Percentiles rank a stretch among this genome's conserved stretches.
Conservation (phyloP, 2,888 invertebrate species). For the Pseudeuparius sepicola region DNA sequence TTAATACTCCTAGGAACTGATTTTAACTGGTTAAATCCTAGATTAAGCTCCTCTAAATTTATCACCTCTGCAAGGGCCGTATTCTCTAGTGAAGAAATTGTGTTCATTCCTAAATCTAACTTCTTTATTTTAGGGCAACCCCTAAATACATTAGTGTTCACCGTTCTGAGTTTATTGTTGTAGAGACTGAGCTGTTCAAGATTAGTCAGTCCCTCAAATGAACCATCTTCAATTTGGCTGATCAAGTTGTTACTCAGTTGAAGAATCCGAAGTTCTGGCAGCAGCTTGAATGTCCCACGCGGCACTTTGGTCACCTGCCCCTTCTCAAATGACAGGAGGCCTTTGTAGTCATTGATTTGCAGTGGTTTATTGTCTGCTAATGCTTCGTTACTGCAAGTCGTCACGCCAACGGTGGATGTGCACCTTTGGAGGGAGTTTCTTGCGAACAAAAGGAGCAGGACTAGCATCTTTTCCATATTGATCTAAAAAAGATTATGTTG, state of each 20-base stretch:
- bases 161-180: too few species aligned
- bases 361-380: constrained; percentile 15
- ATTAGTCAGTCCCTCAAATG: too few species aligned
- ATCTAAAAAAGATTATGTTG: too few species aligned
- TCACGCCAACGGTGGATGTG: constrained; percentile 16
- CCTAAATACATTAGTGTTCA: too few species aligned
- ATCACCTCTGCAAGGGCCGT: too few species aligned
- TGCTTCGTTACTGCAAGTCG: constrained; percentile 17
- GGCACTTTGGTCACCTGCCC: constrained; percentile 14
- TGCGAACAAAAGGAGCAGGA: not conserved
- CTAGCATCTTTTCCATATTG: constrained; percentile 5
- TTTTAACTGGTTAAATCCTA: too few species aligned
- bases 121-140: too few species aligned
- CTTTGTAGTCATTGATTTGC: constrained; percentile 16
- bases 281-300: constrained; percentile 14
- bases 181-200: too few species aligned
- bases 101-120: too few species aligned
- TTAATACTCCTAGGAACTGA: too few species aligned
- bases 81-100: too few species aligned
- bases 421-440: constrained; percentile 12
- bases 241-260: constrained; percentile 16
- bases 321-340: constrained; percentile 14
- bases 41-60: too few species aligned
- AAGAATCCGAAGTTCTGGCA: constrained; percentile 16
- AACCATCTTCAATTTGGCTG: constrained; percentile 15